These are phyloP conservation scores for Phytoseiulus persimilis DNA, from an alignment of 2,888 invertebrate genomes.

Conservation along the genomic window DNA sequence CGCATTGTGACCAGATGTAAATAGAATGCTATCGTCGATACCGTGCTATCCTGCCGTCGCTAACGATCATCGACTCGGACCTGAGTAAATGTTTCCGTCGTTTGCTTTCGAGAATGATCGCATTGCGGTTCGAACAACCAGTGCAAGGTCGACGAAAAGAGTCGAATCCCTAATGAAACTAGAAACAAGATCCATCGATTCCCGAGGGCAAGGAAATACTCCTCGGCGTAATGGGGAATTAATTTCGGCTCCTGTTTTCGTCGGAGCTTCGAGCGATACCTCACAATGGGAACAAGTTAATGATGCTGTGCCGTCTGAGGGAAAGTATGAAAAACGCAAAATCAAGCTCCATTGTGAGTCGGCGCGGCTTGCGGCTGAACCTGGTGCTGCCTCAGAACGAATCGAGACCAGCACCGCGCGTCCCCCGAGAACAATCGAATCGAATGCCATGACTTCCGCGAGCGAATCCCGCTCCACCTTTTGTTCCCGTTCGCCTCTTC, in stretches of 20 bases:
- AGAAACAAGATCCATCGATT: background rate
- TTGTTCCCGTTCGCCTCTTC: too few species aligned
- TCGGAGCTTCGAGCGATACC: background rate
- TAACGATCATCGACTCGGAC: too few species aligned
- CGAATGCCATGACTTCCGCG: too few species aligned
- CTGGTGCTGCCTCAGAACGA: background rate
- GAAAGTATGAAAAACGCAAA: background rate
- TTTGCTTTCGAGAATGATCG: too few species aligned
- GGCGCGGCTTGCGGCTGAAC: background rate
- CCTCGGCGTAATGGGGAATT: background rate
- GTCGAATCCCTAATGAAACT: background rate
- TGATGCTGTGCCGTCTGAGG: background rate
- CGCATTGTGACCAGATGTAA: too few species aligned
- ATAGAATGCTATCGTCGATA: too few species aligned
- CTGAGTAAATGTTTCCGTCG: too few species aligned
- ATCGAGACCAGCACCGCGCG: background rate
- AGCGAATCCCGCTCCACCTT: too few species aligned
- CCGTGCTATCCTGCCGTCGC: too few species aligned
- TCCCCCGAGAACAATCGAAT: too few species aligned
- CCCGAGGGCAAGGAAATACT: background rate
- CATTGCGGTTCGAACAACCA: background rate
- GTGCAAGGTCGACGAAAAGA: background rate
- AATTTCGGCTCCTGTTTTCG: background rate
- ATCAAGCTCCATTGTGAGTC: background rate
- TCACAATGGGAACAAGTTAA: background rate